Evolutionary conservation across 2,888 invertebrate genomes (phyloP), one percentile per base, ranked within the genome.

Genomic region (Acrobasis repandana): DNA sequence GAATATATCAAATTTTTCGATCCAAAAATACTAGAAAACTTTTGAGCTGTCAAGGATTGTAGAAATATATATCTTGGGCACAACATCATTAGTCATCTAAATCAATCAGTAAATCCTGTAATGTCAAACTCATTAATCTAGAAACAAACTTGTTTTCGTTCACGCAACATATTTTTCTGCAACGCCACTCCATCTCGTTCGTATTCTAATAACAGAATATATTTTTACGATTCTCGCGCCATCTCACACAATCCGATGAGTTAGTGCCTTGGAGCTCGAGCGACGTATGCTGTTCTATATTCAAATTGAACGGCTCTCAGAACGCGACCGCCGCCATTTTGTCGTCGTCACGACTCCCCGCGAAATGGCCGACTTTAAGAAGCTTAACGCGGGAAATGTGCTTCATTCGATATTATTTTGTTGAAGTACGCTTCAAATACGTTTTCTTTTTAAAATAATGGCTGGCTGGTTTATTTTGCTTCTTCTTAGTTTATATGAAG

Each of bases 261-360:
- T 91, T 88, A 90, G 82, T 84, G 86, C 83, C 84, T 75, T 75
- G 79, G 86, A 83, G 84, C 88, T 83, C 85, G 81, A 81, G 88
- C 85, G 89, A 90, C 90, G 90, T 90, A 90, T 90, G 90, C 90
- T 90, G 88, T 82, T 90, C 88, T 90, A 90, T 90, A 90, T 90
- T 90, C 90, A 90, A 90, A 90, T 90, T 90, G 88, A 88, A 90
- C 85, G 82, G 77, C 80, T 78, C 75, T 77, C 72, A 73, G 77
- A 80, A 79, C 78, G 71, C 79, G 83, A 83, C 82, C 80, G 82
- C 75, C 85, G 88, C 89, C 90, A 90, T 90, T 90, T 89, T 90
- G 88, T 85, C 80, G 83, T 86, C 82, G 82, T 85, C 86, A 81
- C 73, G 65, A 69, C 71, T 66, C 70, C 66, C 71, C 69, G 77